Percentiles rank a stretch among this genome's conserved stretches.
These are phyloP conservation scores for Vireo griseus DNA, from an alignment of 2,797 vertebrate genomes.

Conservation along the genomic window DNA sequence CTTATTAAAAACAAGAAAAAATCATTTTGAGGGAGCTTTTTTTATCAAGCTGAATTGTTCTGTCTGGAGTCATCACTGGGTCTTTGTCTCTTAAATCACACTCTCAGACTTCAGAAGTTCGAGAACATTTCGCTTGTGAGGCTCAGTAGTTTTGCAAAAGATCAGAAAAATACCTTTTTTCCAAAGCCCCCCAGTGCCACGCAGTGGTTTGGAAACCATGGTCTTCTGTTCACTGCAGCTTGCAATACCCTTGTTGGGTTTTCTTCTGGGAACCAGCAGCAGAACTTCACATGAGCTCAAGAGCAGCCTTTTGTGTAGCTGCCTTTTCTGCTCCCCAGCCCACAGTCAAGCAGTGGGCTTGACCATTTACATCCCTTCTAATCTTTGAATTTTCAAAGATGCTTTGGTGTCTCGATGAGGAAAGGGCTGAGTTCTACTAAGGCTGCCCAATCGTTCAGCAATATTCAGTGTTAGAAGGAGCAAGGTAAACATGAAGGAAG, in stretches of 20 bases:
- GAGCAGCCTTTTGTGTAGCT: background rate
- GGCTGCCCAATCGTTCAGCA: background rate
- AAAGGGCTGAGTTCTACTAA: background rate
- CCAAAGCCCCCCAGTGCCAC: background rate
- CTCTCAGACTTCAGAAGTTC: background rate
- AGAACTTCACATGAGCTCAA: background rate
- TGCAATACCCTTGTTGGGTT: background rate
- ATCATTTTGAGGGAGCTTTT: background rate
- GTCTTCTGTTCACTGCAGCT: background rate
- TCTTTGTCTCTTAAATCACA: background rate
- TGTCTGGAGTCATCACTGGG: background rate
- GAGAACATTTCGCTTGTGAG: background rate
- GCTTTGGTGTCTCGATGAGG: background rate
- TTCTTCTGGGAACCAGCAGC: background rate
- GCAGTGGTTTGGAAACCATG: rapidly evolving
- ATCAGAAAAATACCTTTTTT: background rate
- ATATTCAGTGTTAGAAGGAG: background rate
- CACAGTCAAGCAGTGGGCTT: background rate
- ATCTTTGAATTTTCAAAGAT: background rate
- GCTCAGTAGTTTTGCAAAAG: background rate
- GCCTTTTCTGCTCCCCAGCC: background rate
- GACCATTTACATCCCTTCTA: background rate
- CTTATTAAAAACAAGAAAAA: background rate
- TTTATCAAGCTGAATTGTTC: background rate
- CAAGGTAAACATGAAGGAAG: background rate